Evolutionary conservation across 2,888 invertebrate species (phyloP).

Genomic region (Cantharis rustica): DNA sequence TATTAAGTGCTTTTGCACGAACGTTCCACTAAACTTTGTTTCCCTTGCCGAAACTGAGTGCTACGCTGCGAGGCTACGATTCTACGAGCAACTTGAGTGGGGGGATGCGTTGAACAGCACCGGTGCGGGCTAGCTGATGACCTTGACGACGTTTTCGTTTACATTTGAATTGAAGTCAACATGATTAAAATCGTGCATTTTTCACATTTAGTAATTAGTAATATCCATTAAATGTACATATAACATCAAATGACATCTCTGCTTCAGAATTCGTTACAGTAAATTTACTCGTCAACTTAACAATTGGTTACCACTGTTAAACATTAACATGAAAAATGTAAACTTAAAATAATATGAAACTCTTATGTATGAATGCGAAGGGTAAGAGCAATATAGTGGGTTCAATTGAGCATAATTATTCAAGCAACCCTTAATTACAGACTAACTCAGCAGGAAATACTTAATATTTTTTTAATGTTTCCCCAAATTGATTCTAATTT

Average conservation of each 20-base stretch:
- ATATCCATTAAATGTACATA: neutral
- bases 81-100: conserved; percentile 34
- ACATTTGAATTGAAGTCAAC: conserved; percentile 36
- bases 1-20: conserved; percentile 33
- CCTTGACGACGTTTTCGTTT: conserved; percentile 37
- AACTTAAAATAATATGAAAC: too few species aligned
- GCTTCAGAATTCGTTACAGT: neutral
- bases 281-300: neutral
- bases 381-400: neutral
- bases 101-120: conserved; percentile 27
- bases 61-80: conserved; percentile 35
- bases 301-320: neutral
- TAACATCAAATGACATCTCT: neutral
- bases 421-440: neutral
- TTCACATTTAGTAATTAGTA: neutral
- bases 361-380: neutral
- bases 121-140: conserved; percentile 24
- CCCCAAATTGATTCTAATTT: neutral
- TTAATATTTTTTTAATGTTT: neutral
- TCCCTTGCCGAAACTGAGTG: conserved; percentile 39
- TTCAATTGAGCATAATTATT: neutral
- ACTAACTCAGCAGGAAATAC: neutral
- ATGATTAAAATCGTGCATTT: conserved; percentile 18
- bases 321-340: too few species aligned
- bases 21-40: conserved; percentile 29